Evolutionary conservation across 92 coral and sea anemone species (phyloP).

Genomic region (Micromussa lordhowensis): DNA sequence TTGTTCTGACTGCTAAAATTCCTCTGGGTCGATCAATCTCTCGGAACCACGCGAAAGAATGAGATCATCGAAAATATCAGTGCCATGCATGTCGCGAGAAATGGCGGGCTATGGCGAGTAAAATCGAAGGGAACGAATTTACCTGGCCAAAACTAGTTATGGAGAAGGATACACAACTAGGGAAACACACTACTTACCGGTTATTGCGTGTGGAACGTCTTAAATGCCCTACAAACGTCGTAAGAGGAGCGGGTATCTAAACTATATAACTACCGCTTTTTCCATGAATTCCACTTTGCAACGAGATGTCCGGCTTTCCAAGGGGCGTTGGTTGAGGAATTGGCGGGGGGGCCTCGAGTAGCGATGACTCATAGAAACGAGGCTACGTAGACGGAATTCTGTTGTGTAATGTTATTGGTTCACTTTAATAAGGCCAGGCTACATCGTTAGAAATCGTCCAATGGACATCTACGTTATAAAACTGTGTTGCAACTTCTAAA

Average conservation of each 20-base stretch:
- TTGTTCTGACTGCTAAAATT: background rate
- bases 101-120: slow-evolving; percentile 7
- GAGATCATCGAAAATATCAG: slow-evolving; percentile 11
- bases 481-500: slow-evolving; percentile 10
- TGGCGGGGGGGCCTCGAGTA: slow-evolving; percentile 88
- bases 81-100: background rate
- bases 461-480: slow-evolving; percentile 3
- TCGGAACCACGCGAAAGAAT: slow-evolving; percentile 9
- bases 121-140: slow-evolving; percentile 7
- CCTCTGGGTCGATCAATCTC: slow-evolving; percentile 30
- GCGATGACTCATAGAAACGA: slow-evolving; percentile 45
- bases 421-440: background rate
- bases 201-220: slow-evolving; percentile 16
- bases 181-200: slow-evolving; percentile 25
- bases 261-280: slow-evolving; percentile 24
- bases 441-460: slow-evolving; percentile 5
- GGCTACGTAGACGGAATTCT: slow-evolving; percentile 36
- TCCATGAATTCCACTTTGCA: slow-evolving; percentile 65
- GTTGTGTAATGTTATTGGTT: slow-evolving; percentile 57
- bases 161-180: background rate
- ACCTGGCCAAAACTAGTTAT: background rate
- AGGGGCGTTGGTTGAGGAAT: slow-evolving; percentile 95
- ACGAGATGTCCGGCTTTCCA: slow-evolving; percentile 85
- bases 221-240: slow-evolving; percentile 50
- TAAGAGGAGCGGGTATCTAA: slow-evolving; percentile 21